These are phyloP conservation scores for Melanaphis sacchari DNA, from an alignment of 1,140 invertebrate species.

Conservation along the genomic window DNA sequence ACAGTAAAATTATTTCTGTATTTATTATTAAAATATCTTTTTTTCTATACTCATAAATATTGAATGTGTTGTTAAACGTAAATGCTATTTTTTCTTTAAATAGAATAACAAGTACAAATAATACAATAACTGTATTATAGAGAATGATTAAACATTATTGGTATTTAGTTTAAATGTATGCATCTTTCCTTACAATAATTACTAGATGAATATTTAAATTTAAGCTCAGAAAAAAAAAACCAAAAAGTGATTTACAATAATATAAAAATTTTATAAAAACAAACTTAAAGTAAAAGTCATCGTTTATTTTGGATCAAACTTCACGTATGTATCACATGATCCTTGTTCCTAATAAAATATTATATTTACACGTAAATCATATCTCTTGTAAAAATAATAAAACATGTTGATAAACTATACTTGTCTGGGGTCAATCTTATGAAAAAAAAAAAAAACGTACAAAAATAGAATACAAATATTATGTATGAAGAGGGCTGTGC, in stretches of 20 bases:
- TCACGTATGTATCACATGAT: neutral
- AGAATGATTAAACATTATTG: neutral
- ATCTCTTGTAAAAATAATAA: conserved; percentile 51
- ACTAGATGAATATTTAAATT: neutral
- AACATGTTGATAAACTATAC: conserved; percentile 40
- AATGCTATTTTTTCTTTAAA: neutral
- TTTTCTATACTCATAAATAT: neutral
- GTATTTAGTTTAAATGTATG: neutral
- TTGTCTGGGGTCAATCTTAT: neutral
- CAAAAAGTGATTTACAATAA: neutral
- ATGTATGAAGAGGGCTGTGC: neutral
- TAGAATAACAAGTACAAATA: neutral
- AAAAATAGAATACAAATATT: conserved; percentile 2
- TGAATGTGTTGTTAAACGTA: no score
- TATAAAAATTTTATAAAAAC: neutral
- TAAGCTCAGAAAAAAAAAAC: neutral
- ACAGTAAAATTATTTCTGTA: neutral
- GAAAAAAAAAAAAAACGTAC: conserved; percentile 1
- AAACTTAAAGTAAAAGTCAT: neutral
- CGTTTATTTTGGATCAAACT: neutral
- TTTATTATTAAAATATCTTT: neutral
- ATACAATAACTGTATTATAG: neutral
- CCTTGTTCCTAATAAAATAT: neutral
- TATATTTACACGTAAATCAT: conserved; percentile 17
- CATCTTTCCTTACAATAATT: neutral